Evolutionary conservation across 2,888 invertebrate species (phyloP), one percentile per base, ranked within the genome.

Genomic region (Hyposoter didymator): DNA sequence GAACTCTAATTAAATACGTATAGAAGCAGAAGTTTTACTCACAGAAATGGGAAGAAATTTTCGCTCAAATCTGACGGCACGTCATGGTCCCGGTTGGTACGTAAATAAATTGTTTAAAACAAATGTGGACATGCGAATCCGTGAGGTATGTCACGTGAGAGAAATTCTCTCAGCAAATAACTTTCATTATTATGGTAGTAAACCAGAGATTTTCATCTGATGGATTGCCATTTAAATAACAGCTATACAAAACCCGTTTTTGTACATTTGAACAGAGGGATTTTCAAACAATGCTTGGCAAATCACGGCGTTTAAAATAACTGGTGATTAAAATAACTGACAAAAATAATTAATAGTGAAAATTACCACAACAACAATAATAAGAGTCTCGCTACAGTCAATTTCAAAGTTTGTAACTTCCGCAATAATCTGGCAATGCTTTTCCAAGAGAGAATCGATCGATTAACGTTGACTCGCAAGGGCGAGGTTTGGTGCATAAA

Each of bases 31-130:
- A 43, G 0, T 28, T 32, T 10, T 39, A 32, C 32, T 49, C 66
- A 45, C 22, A 49, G 10, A 32, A 45, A 74, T 74, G 39, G 35
- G 7, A 17, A 35, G 3, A 32, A 35, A 5, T n/a, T 45, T 78
- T 62, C 8, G 5, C 32, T 39, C 62, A 59, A 28, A 78, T 83
- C 73, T 59, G 35, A 73, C 67, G 22, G 45, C 45, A 45, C 67
- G 67, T 59, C 59, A 22, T 45, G 12, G n/a, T 45, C 12, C 19
- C 28, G 22, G 35, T 39, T 35, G 32, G 45, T 14, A 67, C 28
- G 43, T 12, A 22, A 47, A 28, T 14, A 8, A 35, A 19, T 47
- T 19, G 39, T 19, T 12, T 17, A 35, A 67, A 22, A 67, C 19
- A 69, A 45, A 45, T 28, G 67, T 47, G 19, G 43, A 6, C 8